Percentiles rank a stretch among this genome's conserved stretches.
phyloP scores from a whole-genome alignment of 2,888 invertebrate species.

The Chironomus riparius region DNA sequence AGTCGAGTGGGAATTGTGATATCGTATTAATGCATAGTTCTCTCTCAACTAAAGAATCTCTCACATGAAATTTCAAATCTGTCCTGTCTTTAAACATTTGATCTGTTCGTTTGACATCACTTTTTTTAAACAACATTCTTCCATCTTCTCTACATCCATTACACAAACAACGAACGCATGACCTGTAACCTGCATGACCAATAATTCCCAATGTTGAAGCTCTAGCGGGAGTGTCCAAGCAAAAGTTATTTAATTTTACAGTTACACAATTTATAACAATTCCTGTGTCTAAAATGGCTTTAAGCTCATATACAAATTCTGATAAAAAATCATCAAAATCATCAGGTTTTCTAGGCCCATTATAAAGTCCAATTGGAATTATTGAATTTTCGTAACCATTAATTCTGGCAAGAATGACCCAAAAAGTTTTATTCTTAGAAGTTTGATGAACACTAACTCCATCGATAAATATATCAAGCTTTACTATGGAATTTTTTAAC shows the following conservation, averaged over 20 bases:
- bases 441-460: not conserved
- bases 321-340: not conserved
- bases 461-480: not conserved
- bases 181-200: not conserved
- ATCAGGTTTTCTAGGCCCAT: not conserved
- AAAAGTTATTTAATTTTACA: not conserved
- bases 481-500: not conserved
- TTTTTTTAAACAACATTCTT: not conserved
- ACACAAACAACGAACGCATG: not conserved
- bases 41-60: not conserved
- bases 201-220: not conserved
- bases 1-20: not conserved
- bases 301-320: not conserved
- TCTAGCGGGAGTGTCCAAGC: not conserved
- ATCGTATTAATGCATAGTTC: not conserved
- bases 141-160: not conserved
- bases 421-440: not conserved
- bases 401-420: not conserved
- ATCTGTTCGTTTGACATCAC: not conserved
- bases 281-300: not conserved
- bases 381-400: not conserved
- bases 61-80: not conserved
- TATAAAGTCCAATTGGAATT: not conserved
- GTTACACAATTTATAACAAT: not conserved
- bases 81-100: not conserved